Percentiles rank a stretch among this genome's conserved stretches.
Evolutionary conservation across 2,797 vertebrate genomes (phyloP).

Genomic region (Parauchenoglanis punctatus): DNA sequence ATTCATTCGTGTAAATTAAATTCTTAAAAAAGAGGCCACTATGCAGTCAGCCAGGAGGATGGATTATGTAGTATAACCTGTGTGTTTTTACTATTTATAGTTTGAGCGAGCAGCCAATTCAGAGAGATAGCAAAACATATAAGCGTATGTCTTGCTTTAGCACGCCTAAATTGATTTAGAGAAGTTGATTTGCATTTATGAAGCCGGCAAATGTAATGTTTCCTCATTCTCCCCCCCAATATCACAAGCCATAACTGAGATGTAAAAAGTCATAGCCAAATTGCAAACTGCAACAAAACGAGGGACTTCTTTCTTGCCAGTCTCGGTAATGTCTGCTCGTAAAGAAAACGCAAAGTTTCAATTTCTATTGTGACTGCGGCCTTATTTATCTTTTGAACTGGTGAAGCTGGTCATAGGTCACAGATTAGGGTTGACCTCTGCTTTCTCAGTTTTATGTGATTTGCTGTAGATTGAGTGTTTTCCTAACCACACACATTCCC

Average conservation of each 20-base stretch:
- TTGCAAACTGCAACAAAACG: neutral
- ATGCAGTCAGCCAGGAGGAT: neutral
- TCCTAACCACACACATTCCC: constrained; percentile 35
- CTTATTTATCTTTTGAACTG: neutral
- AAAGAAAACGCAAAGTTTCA: neutral
- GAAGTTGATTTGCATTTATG: neutral
- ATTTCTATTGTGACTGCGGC: neutral
- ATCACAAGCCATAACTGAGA: neutral
- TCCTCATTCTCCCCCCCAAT: neutral
- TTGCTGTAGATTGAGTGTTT: constrained; percentile 41
- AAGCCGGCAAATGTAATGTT: neutral
- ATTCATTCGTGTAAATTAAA: neutral
- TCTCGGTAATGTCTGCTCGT: neutral
- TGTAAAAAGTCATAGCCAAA: neutral
- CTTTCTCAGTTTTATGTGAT: constrained; percentile 29
- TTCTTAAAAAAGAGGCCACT: neutral
- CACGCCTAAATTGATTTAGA: neutral
- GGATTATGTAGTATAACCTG: neutral
- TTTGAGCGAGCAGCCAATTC: neutral
- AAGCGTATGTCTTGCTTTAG: neutral
- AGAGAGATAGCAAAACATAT: neutral
- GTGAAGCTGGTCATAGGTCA: constrained; percentile 52
- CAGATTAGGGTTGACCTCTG: constrained; percentile 30
- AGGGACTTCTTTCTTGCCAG: neutral
- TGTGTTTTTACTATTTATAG: neutral